Conservation (phyloP, 2,888 invertebrate genomes). For the Ceramica pisi region DNA sequence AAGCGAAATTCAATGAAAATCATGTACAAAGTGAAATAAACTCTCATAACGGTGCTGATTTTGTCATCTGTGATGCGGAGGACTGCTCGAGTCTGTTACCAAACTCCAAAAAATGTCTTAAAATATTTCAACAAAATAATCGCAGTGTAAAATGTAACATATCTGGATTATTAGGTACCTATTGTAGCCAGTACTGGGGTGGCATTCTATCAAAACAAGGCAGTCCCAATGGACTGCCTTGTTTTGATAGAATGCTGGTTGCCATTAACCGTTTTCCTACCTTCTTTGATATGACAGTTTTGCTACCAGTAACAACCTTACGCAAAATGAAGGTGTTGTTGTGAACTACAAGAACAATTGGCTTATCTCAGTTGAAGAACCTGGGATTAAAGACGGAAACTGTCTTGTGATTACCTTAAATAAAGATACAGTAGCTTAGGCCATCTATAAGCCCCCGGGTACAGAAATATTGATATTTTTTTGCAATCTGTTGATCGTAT, state of each 20-base stretch:
- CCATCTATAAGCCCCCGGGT: too few relatives aligned
- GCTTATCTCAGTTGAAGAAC: too few relatives aligned
- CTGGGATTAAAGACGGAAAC: too few relatives aligned
- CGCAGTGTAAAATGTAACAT: not conserved
- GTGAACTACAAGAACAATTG: slow-evolving; percentile 1
- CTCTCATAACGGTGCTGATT: not conserved
- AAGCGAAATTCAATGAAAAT: not conserved
- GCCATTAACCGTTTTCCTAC: too few relatives aligned
- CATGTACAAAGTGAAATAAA: not conserved
- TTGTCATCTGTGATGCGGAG: not conserved
- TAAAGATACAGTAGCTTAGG: too few relatives aligned
- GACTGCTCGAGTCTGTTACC: not conserved
- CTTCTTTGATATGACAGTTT: slow-evolving; percentile 14
- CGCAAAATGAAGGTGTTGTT: slow-evolving; percentile 28
- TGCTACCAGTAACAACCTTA: slow-evolving; percentile 18
- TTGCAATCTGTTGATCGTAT: too few relatives aligned
- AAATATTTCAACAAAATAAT: not conserved
- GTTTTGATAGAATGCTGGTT: not conserved
- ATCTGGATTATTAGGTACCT: not conserved
- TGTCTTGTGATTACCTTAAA: too few relatives aligned
- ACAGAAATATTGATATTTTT: not conserved
- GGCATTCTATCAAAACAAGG: too few relatives aligned
- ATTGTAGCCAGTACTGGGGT: not conserved
- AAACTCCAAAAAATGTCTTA: not conserved
- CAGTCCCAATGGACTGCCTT: not conserved